A percentile compares a stretch with the other conserved stretches of the same genome.
These are phyloP conservation scores for Sarcophaga rosellei DNA, from an alignment of 2,888 invertebrate genomes.

Conservation along the genomic window DNA sequence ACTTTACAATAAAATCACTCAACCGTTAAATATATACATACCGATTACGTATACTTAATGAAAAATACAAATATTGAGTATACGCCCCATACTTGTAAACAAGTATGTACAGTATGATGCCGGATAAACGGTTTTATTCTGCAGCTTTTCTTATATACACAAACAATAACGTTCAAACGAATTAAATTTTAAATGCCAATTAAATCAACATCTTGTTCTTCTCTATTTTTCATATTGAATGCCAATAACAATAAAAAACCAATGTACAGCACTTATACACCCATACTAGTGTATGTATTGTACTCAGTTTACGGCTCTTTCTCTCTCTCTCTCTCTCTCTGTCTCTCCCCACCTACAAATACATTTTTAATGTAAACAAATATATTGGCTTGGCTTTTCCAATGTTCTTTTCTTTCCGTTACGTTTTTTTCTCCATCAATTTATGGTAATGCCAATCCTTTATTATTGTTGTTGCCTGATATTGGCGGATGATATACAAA, in stretches of 20 bases:
- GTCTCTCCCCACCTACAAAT: background rate
- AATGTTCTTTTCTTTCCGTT: background rate
- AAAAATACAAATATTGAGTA: conserved; percentile 5
- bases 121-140: too few species aligned
- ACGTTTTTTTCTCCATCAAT: background rate
- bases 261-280: too few species aligned
- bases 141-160: too few species aligned
- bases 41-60: conserved; percentile 18
- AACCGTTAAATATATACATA: background rate
- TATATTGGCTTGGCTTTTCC: background rate
- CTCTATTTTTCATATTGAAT: background rate
- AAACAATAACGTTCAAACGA: background rate
- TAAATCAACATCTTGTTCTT: conserved; percentile 23
- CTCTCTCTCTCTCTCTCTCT: background rate
- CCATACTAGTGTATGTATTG: too few species aligned
- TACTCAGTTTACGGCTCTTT: too few species aligned
- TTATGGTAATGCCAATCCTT: conserved; percentile 32
- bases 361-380: background rate
- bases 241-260: conserved; percentile 1
- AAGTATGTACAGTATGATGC: too few species aligned
- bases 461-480: background rate
- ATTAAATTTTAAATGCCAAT: conserved; percentile 25
- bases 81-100: background rate
- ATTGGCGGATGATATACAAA: background rate
- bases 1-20: conserved; percentile 1